phyloP scores from a whole-genome alignment of 2,797 vertebrate genomes.

The Poliocrania exsul region DNA sequence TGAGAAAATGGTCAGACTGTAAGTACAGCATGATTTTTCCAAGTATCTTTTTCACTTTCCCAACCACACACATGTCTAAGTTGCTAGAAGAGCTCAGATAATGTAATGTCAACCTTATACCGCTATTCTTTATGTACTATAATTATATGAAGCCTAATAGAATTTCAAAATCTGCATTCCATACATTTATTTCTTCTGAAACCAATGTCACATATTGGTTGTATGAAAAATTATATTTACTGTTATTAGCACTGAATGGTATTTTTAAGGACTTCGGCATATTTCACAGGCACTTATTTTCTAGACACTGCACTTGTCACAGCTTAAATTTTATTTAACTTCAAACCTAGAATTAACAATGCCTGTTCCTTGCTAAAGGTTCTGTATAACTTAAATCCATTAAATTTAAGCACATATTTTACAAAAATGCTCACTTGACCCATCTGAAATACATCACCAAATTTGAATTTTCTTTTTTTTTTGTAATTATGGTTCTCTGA shows the following conservation, averaged over 20 bases:
- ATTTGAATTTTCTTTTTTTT: background rate
- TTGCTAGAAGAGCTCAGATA: constrained; percentile 60
- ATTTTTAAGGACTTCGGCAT: constrained; percentile 62
- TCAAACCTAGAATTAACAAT: constrained; percentile 67
- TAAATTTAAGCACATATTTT: constrained; percentile 44
- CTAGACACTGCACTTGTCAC: constrained; percentile 62
- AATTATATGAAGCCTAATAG: constrained; percentile 66
- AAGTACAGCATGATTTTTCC: constrained; percentile 19
- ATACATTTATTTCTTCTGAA: constrained; percentile 69
- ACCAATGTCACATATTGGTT: constrained; percentile 52
- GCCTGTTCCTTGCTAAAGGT: constrained; percentile 46
- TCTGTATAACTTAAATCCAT: constrained; percentile 62
- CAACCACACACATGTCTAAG: constrained; percentile 42
- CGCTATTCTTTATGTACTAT: constrained; percentile 64
- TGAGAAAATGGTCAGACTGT: constrained; percentile 27
- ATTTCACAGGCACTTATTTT: constrained; percentile 70
- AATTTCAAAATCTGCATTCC: constrained; percentile 69
- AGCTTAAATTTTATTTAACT: constrained; percentile 71
- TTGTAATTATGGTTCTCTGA: constrained; percentile 23
- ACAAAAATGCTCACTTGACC: constrained; percentile 51
- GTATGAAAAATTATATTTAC: constrained; percentile 62
- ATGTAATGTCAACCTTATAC: constrained; percentile 60
- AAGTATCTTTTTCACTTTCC: constrained; percentile 44
- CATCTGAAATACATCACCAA: constrained; percentile 35
- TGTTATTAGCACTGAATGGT: constrained; percentile 64